These are phyloP conservation scores for Ophion costatus DNA, from an alignment of 2,888 invertebrate genomes.

Conservation along the genomic window DNA sequence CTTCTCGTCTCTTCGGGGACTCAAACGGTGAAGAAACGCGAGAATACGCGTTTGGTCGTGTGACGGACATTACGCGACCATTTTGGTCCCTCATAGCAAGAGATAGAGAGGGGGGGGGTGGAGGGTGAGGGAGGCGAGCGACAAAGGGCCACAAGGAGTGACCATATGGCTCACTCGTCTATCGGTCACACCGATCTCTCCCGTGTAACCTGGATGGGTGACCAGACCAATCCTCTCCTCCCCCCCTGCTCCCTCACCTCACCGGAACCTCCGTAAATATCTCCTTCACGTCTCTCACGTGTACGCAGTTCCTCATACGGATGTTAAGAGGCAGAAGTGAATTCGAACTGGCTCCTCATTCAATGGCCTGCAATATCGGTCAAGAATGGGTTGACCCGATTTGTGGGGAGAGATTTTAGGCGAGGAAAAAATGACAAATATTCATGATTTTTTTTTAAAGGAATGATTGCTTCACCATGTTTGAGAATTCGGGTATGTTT, in stretches of 20 bases:
- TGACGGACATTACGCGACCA: slow-evolving; percentile 64
- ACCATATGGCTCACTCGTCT: slow-evolving; percentile 66
- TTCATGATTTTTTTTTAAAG: too few species aligned
- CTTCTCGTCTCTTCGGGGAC: background rate
- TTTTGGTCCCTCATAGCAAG: slow-evolving; percentile 34
- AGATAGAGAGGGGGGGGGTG: background rate
- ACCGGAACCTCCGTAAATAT: slow-evolving; percentile 44
- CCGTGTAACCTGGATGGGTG: slow-evolving; percentile 73
- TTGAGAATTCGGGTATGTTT: too few species aligned
- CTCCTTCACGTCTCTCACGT: slow-evolving; percentile 31
- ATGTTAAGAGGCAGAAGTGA: background rate
- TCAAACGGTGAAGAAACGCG: slow-evolving; percentile 42
- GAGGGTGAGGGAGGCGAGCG: slow-evolving; percentile 33
- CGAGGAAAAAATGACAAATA: too few species aligned
- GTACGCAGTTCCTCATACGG: background rate
- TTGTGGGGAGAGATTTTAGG: too few species aligned
- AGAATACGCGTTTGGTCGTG: slow-evolving; percentile 33
- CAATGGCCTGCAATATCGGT: background rate
- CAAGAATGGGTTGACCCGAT: background rate
- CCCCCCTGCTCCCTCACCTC: background rate
- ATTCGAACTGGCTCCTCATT: background rate
- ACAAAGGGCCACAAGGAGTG: slow-evolving; percentile 70
- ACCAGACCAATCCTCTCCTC: slow-evolving; percentile 32
- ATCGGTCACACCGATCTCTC: slow-evolving; percentile 73
- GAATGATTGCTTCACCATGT: too few species aligned